These are phyloP conservation scores for Archaeoteleia sp. DNA, from an alignment of 2,888 invertebrate genomes.

Conservation along the genomic window DNA sequence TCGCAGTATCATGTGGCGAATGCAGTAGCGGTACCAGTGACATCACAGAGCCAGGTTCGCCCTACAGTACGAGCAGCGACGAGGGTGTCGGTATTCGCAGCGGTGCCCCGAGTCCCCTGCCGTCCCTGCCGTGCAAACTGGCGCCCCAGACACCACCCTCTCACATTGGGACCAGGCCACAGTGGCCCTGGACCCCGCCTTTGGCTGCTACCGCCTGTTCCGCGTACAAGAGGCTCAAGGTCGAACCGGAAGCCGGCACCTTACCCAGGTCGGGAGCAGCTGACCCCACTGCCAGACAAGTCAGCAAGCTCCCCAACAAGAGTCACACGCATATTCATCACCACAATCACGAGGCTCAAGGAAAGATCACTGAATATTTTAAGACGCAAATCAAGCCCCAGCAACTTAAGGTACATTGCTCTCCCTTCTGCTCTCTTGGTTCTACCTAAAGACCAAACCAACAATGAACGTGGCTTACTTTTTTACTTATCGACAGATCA, in stretches of 20 bases:
- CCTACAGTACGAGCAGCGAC: slow-evolving; percentile 83
- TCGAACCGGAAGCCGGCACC: slow-evolving; percentile 71
- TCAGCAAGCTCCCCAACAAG: slow-evolving; percentile 54
- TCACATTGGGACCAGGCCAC: slow-evolving; percentile 69
- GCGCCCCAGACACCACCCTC: slow-evolving; percentile 68
- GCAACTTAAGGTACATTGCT: slow-evolving; percentile 60
- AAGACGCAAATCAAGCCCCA: slow-evolving; percentile 88
- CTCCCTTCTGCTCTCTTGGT: too few species aligned
- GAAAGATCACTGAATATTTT: slow-evolving; percentile 90
- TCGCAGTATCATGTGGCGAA: slow-evolving; percentile 84
- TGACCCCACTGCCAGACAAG: slow-evolving; percentile 64
- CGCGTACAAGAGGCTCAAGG: slow-evolving; percentile 70
- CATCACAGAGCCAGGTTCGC: slow-evolving; percentile 90
- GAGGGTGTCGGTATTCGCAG: slow-evolving; percentile 74
- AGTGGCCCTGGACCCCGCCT: slow-evolving; percentile 74
- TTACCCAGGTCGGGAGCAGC: slow-evolving; percentile 68
- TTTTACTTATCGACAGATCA: too few species aligned
- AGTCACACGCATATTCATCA: slow-evolving; percentile 58
- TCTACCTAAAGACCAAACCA: too few species aligned
- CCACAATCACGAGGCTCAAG: slow-evolving; percentile 77
- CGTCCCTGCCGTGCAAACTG: slow-evolving; percentile 64
- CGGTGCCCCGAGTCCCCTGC: slow-evolving; percentile 66
- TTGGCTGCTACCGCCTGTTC: slow-evolving; percentile 70
- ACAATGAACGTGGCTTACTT: too few species aligned
- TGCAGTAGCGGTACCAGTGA: slow-evolving; percentile 83